Conservation (phyloP, 2,888 invertebrate genomes). For the Sinotaia quadrata region DNA sequence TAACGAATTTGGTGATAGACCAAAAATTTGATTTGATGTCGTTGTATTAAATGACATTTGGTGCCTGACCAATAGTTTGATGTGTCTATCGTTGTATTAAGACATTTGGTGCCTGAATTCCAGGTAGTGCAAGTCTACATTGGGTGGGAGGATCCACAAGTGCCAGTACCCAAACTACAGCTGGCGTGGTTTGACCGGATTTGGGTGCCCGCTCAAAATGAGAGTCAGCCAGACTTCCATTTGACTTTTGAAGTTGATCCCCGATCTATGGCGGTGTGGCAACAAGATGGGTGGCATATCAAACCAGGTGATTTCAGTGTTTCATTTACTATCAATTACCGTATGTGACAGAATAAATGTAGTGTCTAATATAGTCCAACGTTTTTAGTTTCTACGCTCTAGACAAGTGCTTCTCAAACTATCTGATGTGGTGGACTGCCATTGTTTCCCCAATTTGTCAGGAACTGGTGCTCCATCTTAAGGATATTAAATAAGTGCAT, state of each 20-base stretch:
- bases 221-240: neutral
- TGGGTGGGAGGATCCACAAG: constrained; percentile 41
- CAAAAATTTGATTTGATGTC: too few relatives aligned
- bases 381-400: neutral
- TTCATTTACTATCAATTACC: too few relatives aligned
- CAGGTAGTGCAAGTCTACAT: constrained; percentile 54
- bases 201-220: constrained; percentile 26
- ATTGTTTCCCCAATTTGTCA: too few relatives aligned
- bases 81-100: too few relatives aligned
- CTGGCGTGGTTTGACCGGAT: constrained; percentile 45
- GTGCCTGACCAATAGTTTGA: too few relatives aligned
- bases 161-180: constrained; percentile 47
- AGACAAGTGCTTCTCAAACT: too few relatives aligned
- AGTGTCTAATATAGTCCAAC: neutral
- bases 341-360: too few relatives aligned
- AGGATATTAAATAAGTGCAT: too few relatives aligned
- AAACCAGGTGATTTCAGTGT: constrained; percentile 45
- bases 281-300: constrained; percentile 48
- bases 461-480: too few relatives aligned
- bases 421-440: neutral
- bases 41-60: too few relatives aligned
- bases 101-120: too few relatives aligned
- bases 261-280: constrained; percentile 56
- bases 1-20: too few relatives aligned
- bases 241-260: constrained; percentile 36